Evolutionary conservation across 1,140 invertebrate species (phyloP).

Genomic region (Nasonia giraulti): DNA sequence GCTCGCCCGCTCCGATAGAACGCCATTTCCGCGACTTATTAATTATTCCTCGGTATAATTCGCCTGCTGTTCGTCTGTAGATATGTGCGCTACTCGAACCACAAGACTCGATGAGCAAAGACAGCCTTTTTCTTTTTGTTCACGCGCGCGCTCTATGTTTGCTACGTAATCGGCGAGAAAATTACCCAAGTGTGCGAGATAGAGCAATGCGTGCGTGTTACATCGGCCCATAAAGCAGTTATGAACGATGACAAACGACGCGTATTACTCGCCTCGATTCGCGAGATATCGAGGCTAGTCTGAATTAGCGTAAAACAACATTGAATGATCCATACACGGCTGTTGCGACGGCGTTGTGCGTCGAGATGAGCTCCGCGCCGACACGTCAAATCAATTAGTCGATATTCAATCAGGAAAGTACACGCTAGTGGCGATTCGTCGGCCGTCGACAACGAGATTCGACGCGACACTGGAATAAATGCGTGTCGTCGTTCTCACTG

Average conservation of each 20-base stretch:
- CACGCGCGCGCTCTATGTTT: no score
- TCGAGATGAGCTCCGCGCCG: background rate
- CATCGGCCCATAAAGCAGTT: background rate
- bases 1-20: slow-evolving; percentile 9
- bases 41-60: slow-evolving; percentile 18
- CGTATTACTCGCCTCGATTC: background rate
- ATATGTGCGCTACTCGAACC: background rate
- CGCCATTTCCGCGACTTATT: slow-evolving; percentile 25
- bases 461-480: no score
- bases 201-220: no score
- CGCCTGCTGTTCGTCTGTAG: background rate
- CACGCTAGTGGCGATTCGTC: background rate
- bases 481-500: no score
- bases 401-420: slow-evolving; percentile 21
- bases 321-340: background rate
- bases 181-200: no score
- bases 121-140: no score
- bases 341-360: background rate
- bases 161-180: no score
- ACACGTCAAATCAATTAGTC: slow-evolving; percentile 38
- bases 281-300: no score
- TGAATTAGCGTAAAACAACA: slow-evolving; percentile 17
- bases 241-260: slow-evolving; percentile 32
- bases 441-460: no score
- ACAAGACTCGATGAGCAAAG: no score